Conservation (phyloP, 2,888 invertebrate genomes). For the Caenorhabditis sp. region DNA sequence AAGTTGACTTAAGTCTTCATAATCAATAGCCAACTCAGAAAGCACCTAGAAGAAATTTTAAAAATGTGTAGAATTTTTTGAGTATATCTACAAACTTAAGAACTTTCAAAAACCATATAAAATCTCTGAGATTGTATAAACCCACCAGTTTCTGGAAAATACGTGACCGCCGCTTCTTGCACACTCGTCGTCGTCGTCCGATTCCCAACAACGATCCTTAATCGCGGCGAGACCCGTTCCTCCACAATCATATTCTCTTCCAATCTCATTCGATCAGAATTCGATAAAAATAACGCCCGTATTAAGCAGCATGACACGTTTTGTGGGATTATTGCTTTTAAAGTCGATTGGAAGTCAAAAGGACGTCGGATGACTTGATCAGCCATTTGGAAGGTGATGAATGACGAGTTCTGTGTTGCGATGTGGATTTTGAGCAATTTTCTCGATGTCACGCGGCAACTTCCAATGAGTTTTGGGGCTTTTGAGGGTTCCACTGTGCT, state of each 20-base stretch:
- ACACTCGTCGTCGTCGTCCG: background rate
- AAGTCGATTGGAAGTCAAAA: slow-evolving; percentile 6
- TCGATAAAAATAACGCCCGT: slow-evolving; percentile 24
- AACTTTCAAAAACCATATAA: background rate
- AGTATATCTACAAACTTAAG: background rate
- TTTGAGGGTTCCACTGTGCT: slow-evolving; percentile 2
- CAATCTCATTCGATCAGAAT: slow-evolving; percentile 10
- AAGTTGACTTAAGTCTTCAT: too few species aligned
- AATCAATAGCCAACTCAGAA: too few species aligned
- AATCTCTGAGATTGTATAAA: background rate
- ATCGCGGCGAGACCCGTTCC: background rate
- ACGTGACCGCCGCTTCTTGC: background rate
- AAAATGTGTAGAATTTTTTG: background rate
- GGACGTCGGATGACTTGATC: slow-evolving; percentile 33
- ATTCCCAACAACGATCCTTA: background rate
- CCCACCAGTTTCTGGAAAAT: slow-evolving; percentile 2
- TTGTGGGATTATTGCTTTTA: slow-evolving; percentile 22
- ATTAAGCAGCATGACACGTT: slow-evolving; percentile 33
- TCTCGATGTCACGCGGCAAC: slow-evolving; percentile 24
- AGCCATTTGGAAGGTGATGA: slow-evolving; percentile 24
- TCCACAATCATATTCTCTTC: background rate
- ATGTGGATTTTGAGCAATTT: slow-evolving; percentile 29
- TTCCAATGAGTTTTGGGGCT: slow-evolving; percentile 20
- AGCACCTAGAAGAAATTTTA: too few species aligned
- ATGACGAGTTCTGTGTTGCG: slow-evolving; percentile 4